These are phyloP conservation scores for Drosophila eohydei DNA, from an alignment of 2,888 invertebrate genomes.

Conservation along the genomic window DNA sequence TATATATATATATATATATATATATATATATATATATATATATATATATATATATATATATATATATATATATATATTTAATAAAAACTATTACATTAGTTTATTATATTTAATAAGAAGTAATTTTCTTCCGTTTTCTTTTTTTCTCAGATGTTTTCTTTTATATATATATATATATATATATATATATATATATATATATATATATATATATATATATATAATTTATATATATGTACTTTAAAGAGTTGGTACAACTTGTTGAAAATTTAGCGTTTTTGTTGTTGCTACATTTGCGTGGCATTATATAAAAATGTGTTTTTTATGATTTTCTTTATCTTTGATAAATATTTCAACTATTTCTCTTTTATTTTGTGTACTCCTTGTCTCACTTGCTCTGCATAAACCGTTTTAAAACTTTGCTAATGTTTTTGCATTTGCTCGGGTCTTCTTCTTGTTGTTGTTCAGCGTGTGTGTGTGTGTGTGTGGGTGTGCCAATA, in stretches of 20 bases:
- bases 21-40: constrained; percentile 11
- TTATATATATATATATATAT: constrained; percentile 16
- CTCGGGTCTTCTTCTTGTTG: constrained; percentile 24
- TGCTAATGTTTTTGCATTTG: constrained; percentile 4
- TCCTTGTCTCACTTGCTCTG: constrained; percentile 13
- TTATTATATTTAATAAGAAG: constrained; percentile 69
- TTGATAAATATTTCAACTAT: constrained; percentile 57
- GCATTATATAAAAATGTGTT: constrained; percentile 28
- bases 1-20: constrained; percentile 30
- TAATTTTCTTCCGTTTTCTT: constrained; percentile 49
- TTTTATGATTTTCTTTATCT: constrained; percentile 18
- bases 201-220: constrained; percentile 11
- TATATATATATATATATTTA: constrained; percentile 43
- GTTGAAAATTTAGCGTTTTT: constrained; percentile 45
- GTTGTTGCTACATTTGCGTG: constrained; percentile 23
- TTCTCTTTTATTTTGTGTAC: constrained; percentile 19
- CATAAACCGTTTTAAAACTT: constrained; percentile 12
- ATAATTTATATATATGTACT: constrained; percentile 8
- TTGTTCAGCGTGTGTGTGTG: constrained; percentile 19
- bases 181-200: constrained; percentile 11
- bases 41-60: constrained; percentile 27
- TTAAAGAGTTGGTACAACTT: constrained; percentile 56
- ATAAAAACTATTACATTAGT: constrained; percentile 79
- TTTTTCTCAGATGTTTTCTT: constrained; percentile 39
- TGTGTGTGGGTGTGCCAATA: constrained; percentile 14